A percentile compares a stretch with the other conserved stretches of the same genome.
Evolutionary conservation across 2,888 invertebrate species (phyloP).

Genomic region (Leptopilina syphax): DNA sequence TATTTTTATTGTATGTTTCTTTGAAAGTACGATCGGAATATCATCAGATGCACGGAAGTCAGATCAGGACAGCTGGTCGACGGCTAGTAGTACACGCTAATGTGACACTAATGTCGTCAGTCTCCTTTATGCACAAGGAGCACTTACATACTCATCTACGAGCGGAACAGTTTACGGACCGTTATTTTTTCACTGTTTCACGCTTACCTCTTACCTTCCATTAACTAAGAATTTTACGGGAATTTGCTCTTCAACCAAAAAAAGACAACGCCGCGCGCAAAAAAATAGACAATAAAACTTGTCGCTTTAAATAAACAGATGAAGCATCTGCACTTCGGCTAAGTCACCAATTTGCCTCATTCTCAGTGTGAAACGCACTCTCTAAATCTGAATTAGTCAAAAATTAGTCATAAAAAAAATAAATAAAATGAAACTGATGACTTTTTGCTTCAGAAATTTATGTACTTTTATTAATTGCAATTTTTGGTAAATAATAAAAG

Average conservation of each 20-base stretch:
- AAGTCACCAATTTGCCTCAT: too few relatives aligned
- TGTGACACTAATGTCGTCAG: conserved; percentile 73
- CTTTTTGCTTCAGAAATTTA: too few relatives aligned
- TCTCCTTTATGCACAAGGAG: conserved; percentile 57
- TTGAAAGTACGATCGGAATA: neutral
- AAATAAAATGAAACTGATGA: too few relatives aligned
- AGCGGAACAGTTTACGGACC: conserved; percentile 58
- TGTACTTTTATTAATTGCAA: too few relatives aligned
- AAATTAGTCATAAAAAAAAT: too few relatives aligned
- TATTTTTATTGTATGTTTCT: too few relatives aligned
- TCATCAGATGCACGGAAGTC: conserved; percentile 36
- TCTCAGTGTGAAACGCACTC: too few relatives aligned
- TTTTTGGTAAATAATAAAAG: too few relatives aligned
- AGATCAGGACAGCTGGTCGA: conserved; percentile 68
- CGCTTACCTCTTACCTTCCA: neutral
- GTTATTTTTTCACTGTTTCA: conserved; percentile 49
- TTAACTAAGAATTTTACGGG: conserved; percentile 7
- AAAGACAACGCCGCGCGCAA: neutral
- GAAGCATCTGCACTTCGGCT: too few relatives aligned
- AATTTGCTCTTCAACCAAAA: conserved; percentile 4
- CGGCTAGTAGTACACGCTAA: conserved; percentile 70
- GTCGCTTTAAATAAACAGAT: too few relatives aligned
- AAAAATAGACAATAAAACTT: too few relatives aligned
- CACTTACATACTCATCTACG: conserved; percentile 49
- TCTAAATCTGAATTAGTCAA: too few relatives aligned